These are phyloP conservation scores for Dione vanillae DNA, from an alignment of 2,888 invertebrate genomes.

Conservation along the genomic window DNA sequence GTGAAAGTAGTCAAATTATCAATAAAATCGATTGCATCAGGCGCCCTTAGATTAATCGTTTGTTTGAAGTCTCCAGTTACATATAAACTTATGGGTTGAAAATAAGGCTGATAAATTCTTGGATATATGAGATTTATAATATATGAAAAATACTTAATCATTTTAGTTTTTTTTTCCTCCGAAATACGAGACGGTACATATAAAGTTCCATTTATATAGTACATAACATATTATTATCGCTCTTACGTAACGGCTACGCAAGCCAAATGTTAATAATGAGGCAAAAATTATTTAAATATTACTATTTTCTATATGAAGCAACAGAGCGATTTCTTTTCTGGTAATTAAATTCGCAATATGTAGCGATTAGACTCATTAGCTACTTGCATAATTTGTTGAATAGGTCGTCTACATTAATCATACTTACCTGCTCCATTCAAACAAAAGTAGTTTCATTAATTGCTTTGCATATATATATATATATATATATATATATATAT, in stretches of 20 bases:
- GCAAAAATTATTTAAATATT: conserved; percentile 29
- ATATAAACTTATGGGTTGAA: not conserved
- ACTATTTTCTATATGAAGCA: conserved; percentile 26
- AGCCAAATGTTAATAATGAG: conserved; percentile 34
- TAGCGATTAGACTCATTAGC: conserved; percentile 42
- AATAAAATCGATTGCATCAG: conserved; percentile 11
- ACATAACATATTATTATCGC: not conserved
- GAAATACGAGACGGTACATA: not conserved
- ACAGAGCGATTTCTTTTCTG: conserved; percentile 45
- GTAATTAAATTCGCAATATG: conserved; percentile 46
- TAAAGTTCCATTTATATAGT: too few relatives aligned
- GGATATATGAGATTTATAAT: not conserved
- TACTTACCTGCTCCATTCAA: not conserved
- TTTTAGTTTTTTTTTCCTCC: not conserved
- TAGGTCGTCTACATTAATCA: conserved; percentile 32
- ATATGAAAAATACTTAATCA: not conserved
- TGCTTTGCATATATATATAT: too few relatives aligned
- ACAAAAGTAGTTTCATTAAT: conserved; percentile 5
- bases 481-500: too few relatives aligned
- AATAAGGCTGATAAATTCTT: not conserved
- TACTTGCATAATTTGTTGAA: conserved; percentile 44
- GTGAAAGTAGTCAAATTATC: conserved; percentile 18
- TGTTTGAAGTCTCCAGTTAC: conserved; percentile 1
- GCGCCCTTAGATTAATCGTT: conserved; percentile 15
- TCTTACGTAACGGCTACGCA: conserved; percentile 8